Percentiles rank a stretch among this genome's conserved stretches.
phyloP scores from a whole-genome alignment of 2,888 invertebrate species.

The Xanthorhoe spadicearia region DNA sequence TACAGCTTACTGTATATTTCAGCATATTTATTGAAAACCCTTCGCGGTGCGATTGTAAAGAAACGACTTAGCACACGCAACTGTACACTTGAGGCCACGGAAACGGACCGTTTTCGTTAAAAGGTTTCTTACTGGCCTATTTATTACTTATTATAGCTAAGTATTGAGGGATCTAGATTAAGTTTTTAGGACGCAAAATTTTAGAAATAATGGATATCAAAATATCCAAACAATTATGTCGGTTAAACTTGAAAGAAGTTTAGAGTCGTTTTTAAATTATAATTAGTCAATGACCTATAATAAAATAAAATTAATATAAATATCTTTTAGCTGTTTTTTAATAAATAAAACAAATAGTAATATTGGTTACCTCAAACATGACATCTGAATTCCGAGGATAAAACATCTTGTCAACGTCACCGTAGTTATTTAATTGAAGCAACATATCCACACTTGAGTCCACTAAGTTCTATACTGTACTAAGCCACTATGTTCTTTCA shows the following conservation, averaged over 20 bases:
- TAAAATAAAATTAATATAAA: too few species aligned
- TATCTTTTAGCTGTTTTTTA: too few species aligned
- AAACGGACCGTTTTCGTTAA: conserved; percentile 40
- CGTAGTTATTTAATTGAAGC: conserved; percentile 25
- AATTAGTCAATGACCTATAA: too few species aligned
- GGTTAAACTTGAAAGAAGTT: too few species aligned
- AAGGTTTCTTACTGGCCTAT: not conserved
- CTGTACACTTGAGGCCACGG: conserved; percentile 62
- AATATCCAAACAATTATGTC: too few species aligned
- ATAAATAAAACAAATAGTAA: not conserved
- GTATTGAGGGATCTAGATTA: too few species aligned
- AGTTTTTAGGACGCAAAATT: too few species aligned
- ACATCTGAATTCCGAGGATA: conserved; percentile 52
- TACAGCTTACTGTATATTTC: conserved; percentile 47
- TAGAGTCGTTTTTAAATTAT: too few species aligned
- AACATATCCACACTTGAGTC: conserved; percentile 37
- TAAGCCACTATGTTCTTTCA: conserved; percentile 27
- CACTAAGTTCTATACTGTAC: conserved; percentile 32
- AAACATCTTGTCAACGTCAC: conserved; percentile 52
- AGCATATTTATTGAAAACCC: conserved; percentile 82
- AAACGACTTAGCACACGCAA: conserved; percentile 82
- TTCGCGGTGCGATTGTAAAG: conserved; percentile 79
- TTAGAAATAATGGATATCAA: too few species aligned
- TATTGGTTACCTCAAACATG: conserved; percentile 55
- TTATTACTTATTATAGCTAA: too few species aligned